Percentiles rank a stretch among this genome's conserved stretches.
Conservation (phyloP, 2,888 invertebrate species). For the Lasioglossum malachurum region DNA sequence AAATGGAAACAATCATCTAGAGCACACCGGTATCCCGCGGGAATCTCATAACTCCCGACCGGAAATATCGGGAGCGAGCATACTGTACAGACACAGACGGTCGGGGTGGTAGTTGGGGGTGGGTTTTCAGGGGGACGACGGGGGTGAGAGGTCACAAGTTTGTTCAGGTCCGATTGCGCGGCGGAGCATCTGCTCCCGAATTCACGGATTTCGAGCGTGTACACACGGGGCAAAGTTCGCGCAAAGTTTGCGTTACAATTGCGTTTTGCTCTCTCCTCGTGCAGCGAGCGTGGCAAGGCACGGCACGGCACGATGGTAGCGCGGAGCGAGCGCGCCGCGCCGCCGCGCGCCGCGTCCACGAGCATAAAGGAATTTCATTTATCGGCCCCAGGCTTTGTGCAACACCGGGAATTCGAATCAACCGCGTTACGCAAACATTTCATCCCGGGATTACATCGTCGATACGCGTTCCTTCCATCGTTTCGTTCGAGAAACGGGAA, state of each 20-base stretch:
- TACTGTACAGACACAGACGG: background rate
- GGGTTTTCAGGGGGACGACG: background rate
- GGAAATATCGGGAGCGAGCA: background rate
- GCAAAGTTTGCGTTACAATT: slow-evolving; percentile 23
- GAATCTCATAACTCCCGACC: slow-evolving; percentile 14
- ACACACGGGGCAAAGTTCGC: slow-evolving; percentile 11
- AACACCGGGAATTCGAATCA: slow-evolving; percentile 17
- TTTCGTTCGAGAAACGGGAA: background rate
- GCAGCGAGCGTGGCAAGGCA: background rate
- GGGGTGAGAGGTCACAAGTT: slow-evolving; percentile 14
- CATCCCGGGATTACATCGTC: slow-evolving; percentile 20
- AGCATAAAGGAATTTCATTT: slow-evolving; percentile 25
- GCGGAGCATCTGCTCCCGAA: slow-evolving; percentile 21
- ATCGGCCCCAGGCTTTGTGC: slow-evolving; percentile 19
- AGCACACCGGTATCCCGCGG: background rate
- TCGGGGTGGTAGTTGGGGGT: background rate
- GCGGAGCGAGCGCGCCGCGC: no score
- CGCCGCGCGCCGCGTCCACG: background rate
- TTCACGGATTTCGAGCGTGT: slow-evolving; percentile 21
- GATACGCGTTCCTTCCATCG: slow-evolving; percentile 22
- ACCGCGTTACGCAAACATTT: slow-evolving; percentile 24
- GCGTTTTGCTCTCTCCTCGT: slow-evolving; percentile 4
- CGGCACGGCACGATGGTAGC: background rate
- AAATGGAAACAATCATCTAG: slow-evolving; percentile 1
- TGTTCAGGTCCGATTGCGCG: slow-evolving; percentile 18